Conservation (phyloP, 1,140 invertebrate species). For the Macrocentrus cingulum region DNA sequence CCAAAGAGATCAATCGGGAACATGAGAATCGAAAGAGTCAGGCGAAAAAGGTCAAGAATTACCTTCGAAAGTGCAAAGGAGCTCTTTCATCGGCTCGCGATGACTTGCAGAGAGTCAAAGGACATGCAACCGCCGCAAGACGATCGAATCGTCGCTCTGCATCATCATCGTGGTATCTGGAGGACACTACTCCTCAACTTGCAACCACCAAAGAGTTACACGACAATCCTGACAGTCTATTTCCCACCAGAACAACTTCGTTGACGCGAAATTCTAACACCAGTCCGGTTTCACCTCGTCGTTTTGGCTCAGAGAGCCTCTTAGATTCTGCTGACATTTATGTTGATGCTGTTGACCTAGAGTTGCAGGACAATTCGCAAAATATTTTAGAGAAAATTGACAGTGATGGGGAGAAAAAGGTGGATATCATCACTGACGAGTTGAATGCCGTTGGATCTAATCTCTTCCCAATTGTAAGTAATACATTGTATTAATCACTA, state of each 20-base stretch:
- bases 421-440: not conserved
- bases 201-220: not conserved
- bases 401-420: conserved; percentile 3
- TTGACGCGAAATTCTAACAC: conserved; percentile 13
- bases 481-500: no score
- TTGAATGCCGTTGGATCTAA: no score
- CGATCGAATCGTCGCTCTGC: conserved; percentile 6
- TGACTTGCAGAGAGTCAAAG: conserved; percentile 28
- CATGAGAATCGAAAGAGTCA: conserved; percentile 55
- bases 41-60: conserved; percentile 56
- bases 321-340: conserved; percentile 16
- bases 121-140: not conserved
- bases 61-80: conserved; percentile 57
- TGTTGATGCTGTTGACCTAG: conserved; percentile 4
- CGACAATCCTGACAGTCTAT: conserved; percentile 10
- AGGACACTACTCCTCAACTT: conserved; percentile 6
- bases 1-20: conserved; percentile 28
- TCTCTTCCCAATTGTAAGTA: no score
- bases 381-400: not conserved
- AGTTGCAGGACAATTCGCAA: not conserved
- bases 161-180: conserved; percentile 24
- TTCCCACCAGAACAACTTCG: conserved; percentile 20
- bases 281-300: conserved; percentile 1
- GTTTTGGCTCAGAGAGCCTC: conserved; percentile 24
- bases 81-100: conserved; percentile 45